phyloP scores from a whole-genome alignment of 35 echinoderm and acorn worm genomes.

The Amphiura filiformis region DNA sequence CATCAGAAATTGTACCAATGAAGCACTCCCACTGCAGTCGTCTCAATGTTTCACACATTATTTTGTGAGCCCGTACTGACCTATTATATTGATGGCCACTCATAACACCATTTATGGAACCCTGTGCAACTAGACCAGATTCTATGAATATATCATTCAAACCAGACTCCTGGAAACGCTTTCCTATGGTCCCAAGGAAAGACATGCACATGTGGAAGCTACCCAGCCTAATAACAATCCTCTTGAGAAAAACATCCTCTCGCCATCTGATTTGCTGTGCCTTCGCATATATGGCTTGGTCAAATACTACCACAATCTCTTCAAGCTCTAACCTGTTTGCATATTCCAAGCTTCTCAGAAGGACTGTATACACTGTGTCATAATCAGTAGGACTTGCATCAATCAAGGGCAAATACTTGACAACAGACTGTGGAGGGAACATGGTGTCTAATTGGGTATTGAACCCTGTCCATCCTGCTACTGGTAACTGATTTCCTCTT shows the following conservation, averaged over 20 bases:
- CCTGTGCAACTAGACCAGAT: constrained; percentile 53
- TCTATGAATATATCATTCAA: constrained; percentile 70
- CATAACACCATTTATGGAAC: constrained; percentile 59
- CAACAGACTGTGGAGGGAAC: constrained; percentile 27
- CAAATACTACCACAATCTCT: constrained; percentile 49
- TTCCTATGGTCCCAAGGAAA: constrained; percentile 60
- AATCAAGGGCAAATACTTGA: constrained; percentile 44
- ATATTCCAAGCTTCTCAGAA: constrained; percentile 36
- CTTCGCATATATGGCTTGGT: constrained; percentile 66
- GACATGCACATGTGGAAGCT: constrained; percentile 65
- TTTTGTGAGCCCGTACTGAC: constrained; percentile 37
- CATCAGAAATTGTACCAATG: constrained; percentile 31
- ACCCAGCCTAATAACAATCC: constrained; percentile 55
- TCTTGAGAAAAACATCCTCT: constrained; percentile 7
- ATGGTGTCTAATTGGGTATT: constrained; percentile 31
- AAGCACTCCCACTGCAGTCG: constrained; percentile 47
- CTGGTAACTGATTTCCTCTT: constrained; percentile 9
- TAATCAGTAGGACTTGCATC: constrained; percentile 56
- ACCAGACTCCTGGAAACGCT: constrained; percentile 68
- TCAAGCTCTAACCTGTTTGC: constrained; percentile 29
- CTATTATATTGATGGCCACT: constrained; percentile 65
- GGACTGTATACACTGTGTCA: constrained; percentile 35
- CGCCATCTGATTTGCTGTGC: constrained; percentile 59
- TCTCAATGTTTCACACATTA: constrained; percentile 53
- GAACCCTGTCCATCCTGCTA: constrained; percentile 39